Evolutionary conservation across 2,888 invertebrate genomes (phyloP).

Genomic region (Amphipoea oculea): DNA sequence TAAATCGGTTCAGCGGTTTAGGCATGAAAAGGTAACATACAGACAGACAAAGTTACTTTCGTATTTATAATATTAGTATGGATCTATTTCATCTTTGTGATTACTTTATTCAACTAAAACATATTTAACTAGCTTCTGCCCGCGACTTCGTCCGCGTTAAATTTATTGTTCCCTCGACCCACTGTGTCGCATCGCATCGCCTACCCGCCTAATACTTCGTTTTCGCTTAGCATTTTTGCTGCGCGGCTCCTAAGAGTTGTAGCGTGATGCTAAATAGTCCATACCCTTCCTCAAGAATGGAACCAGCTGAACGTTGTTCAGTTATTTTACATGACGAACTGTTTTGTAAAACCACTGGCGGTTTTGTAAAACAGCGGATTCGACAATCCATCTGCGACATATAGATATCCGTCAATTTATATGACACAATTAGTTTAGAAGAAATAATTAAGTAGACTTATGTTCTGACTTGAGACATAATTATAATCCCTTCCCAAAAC

Average conservation of each 20-base stretch:
- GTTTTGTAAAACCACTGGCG: too few relatives aligned
- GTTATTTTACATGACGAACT: too few relatives aligned
- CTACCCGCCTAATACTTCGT: background rate
- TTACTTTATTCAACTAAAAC: background rate
- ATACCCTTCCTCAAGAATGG: too few relatives aligned
- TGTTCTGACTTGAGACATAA: background rate
- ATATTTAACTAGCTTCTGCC: background rate
- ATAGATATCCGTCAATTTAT: background rate
- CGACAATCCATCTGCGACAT: too few relatives aligned
- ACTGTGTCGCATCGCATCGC: background rate
- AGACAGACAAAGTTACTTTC: too few relatives aligned
- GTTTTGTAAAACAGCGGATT: too few relatives aligned
- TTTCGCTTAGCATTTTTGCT: background rate
- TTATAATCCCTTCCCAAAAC: constrained; percentile 12
- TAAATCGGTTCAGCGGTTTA: too few relatives aligned
- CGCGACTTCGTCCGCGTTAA: background rate
- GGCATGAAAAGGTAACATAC: too few relatives aligned
- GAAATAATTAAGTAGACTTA: background rate
- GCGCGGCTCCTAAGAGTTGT: too few relatives aligned
- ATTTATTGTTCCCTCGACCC: background rate
- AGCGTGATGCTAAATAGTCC: too few relatives aligned
- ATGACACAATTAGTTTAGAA: background rate
- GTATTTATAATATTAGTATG: too few relatives aligned
- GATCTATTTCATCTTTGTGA: background rate
- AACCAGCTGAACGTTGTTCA: too few relatives aligned